These are phyloP conservation scores for Caenorhabditis angaria DNA, from an alignment of 2,888 invertebrate genomes.

Conservation along the genomic window DNA sequence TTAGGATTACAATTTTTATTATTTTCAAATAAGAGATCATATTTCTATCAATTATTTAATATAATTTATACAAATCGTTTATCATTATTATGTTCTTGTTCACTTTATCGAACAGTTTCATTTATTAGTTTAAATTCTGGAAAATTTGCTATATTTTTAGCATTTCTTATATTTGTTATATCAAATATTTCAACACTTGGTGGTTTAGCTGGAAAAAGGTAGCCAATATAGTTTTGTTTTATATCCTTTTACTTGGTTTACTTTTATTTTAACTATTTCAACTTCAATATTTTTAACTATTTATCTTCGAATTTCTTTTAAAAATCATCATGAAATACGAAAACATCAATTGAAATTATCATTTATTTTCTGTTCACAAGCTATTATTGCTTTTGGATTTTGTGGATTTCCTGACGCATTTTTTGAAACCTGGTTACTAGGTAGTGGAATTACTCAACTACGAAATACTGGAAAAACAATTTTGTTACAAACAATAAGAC, in stretches of 20 bases:
- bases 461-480: neutral
- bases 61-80: constrained; percentile 10
- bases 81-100: neutral
- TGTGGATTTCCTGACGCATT: constrained; percentile 19
- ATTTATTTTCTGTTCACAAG: neutral
- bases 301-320: neutral
- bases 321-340: neutral
- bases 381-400: constrained; percentile 7
- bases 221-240: neutral
- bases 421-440: neutral
- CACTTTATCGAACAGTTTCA: constrained; percentile 5
- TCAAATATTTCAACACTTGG: constrained; percentile 5
- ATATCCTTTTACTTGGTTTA: neutral
- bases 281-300: neutral
- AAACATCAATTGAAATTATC: neutral
- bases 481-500: neutral
- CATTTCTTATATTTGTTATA: constrained; percentile 7
- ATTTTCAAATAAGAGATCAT: constrained; percentile 1
- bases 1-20: constrained; percentile 7
- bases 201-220: neutral
- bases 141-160: constrained; percentile 3
- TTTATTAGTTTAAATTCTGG: constrained; percentile 6
- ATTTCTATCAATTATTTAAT: constrained; percentile 1
- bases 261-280: neutral
- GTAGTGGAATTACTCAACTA: neutral